Conservation (phyloP, 2,797 vertebrate genomes). For the Schizopygopsis pylzovi region DNA sequence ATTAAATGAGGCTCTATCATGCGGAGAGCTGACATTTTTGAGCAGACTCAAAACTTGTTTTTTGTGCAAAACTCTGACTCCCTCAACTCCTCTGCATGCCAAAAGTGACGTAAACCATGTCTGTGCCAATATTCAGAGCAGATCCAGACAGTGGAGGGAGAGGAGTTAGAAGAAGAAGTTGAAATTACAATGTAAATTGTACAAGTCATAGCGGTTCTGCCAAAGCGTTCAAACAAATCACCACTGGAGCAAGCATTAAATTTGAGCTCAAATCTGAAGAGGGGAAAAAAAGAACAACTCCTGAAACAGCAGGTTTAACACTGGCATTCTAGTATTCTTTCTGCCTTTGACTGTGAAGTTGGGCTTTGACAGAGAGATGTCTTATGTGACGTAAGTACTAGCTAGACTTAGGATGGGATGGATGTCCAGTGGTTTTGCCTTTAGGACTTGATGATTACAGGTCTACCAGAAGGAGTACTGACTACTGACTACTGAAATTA, state of each 20-base stretch:
- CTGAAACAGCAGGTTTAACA: not conserved
- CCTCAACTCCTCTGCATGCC: slow-evolving; percentile 47
- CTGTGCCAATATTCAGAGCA: slow-evolving; percentile 51
- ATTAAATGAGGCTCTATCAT: not conserved
- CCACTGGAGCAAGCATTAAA: not conserved
- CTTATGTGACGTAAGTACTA: slow-evolving; percentile 51
- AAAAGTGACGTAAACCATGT: slow-evolving; percentile 57
- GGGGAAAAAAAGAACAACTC: not conserved
- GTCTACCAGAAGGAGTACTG: slow-evolving; percentile 50
- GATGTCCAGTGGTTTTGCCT: slow-evolving; percentile 43
- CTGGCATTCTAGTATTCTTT: not conserved
- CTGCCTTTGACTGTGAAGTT: not conserved
- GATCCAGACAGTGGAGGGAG: slow-evolving; percentile 52
- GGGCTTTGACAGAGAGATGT: slow-evolving; percentile 30
- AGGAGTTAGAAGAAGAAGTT: slow-evolving; percentile 18
- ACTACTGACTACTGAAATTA: not conserved
- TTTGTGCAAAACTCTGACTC: slow-evolving; percentile 29
- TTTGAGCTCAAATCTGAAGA: not conserved
- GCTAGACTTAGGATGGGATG: slow-evolving; percentile 36
- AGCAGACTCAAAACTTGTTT: slow-evolving; percentile 25
- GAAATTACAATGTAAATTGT: slow-evolving; percentile 40
- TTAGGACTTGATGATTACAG: slow-evolving; percentile 62
- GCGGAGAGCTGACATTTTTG: not conserved
- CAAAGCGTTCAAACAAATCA: not conserved
- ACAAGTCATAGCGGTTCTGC: not conserved